Percentiles rank a stretch among this genome's conserved stretches.
Conservation (phyloP, 2,888 invertebrate species). For the Helleia helle region DNA sequence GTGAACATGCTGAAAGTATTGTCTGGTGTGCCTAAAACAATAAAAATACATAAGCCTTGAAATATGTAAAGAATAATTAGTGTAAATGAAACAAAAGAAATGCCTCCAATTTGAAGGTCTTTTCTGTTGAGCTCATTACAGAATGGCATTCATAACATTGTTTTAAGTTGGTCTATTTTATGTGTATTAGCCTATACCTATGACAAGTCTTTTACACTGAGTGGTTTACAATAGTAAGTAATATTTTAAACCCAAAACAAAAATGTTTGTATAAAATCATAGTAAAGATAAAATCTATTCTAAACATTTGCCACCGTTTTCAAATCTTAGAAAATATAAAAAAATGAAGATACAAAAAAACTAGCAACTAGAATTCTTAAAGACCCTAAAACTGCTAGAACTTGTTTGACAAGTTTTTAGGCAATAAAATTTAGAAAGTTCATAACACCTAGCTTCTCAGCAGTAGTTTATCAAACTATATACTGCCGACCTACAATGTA, state of each 20-base stretch:
- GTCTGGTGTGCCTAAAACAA: conserved; percentile 90
- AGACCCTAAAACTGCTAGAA: conserved; percentile 62
- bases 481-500: conserved; percentile 64
- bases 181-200: neutral
- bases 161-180: conserved; percentile 1
- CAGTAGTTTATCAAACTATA: conserved; percentile 46
- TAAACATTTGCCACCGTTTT: no score
- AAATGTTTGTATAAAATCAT: neutral
- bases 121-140: conserved; percentile 37
- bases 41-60: conserved; percentile 14
- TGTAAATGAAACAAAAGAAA: conserved; percentile 38
- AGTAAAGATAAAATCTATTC: conserved; percentile 1
- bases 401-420: conserved; percentile 26
- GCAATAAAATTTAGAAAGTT: conserved; percentile 67
- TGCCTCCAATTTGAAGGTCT: conserved; percentile 44
- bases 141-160: no score
- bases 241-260: no score
- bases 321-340: neutral
- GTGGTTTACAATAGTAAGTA: no score
- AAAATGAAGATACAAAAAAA: neutral
- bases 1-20: conserved; percentile 94
- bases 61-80: conserved; percentile 14
- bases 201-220: neutral
- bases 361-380: conserved; percentile 22
- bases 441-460: conserved; percentile 53